Evolutionary conservation across 2,113 vertebrate species (phyloP), one percentile per base, ranked within the genome.

Genomic region (Dinomys branickii): DNA sequence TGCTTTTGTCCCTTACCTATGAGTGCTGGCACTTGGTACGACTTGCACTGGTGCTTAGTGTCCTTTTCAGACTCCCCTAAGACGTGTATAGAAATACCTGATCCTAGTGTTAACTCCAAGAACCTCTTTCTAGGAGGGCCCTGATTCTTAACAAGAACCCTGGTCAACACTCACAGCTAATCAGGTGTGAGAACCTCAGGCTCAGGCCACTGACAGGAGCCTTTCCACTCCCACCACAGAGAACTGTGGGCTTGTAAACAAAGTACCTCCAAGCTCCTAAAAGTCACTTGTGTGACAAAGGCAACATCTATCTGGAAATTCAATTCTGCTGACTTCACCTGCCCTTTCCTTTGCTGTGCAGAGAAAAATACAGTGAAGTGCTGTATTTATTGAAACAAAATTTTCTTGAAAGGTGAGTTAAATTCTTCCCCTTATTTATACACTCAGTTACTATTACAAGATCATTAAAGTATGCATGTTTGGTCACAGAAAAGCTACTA

Each of bases 151-250:
- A 87, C n/a, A 87, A 94, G 10, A 90, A 14, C 24, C 24, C 3
- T 24, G 61, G n/a, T 26, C 75, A 6, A 19, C 52, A 71, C 24
- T 33, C 41, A 13, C 38, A 28, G 44, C 44, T 33, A 84, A 6
- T 63, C 16, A 90, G n/a, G 2, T 19, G 14, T 19, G 7, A 89
- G 59, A 86, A 73, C 7, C 83, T 85, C 10, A 30, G 38, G 38
- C 67, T 88, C 50, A 90, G 38, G 52, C 3, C 59, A 82, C 3
- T 33, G 19, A 54, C 10, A 81, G 4, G 11, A 95, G n/a, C 20
- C 22, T 96, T 95, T 93, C 83, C 93, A 87, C 7, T 83, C 24
- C 26, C 38, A 91, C 44, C 12, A 26, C 17, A n/a, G 33, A 84
- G 24, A 91, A 33, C 56, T 87, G 2, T 50, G 65, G 86, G 17